Evolutionary conservation across 2,888 invertebrate species (phyloP).

Genomic region (Stegophylla sp.): DNA sequence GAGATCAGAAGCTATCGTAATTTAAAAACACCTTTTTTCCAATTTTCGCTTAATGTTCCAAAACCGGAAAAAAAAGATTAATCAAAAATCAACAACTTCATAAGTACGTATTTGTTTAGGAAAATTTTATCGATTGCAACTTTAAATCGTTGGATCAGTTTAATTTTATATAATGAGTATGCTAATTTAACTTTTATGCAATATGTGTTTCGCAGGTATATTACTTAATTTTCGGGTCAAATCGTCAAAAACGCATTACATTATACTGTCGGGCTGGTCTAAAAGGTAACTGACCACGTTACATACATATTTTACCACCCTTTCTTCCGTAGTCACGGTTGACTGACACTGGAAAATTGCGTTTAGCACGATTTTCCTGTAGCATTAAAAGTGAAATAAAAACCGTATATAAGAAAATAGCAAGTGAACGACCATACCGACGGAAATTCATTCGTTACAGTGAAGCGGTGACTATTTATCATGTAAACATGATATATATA

Average conservation of each 20-base stretch:
- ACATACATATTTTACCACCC: constrained; percentile 5
- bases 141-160: background rate
- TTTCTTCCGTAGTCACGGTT: background rate
- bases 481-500: constrained; percentile 16
- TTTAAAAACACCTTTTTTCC: too few relatives aligned
- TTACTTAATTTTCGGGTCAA: constrained; percentile 31
- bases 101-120: too few relatives aligned
- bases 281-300: constrained; percentile 51
- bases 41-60: too few relatives aligned
- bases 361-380: constrained; percentile 38
- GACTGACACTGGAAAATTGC: constrained; percentile 43
- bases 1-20: too few relatives aligned
- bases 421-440: background rate
- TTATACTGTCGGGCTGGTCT: background rate
- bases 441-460: constrained; percentile 12
- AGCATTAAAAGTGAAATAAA: background rate
- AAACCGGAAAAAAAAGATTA: too few relatives aligned
- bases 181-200: constrained; percentile 10
- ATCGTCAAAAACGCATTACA: constrained; percentile 22
- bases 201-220: background rate
- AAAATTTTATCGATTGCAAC: background rate
- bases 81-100: too few relatives aligned
- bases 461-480: background rate
- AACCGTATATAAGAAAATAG: constrained; percentile 19
- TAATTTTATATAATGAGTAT: constrained; percentile 1